Percentiles rank a stretch among this genome's conserved stretches.
Conservation (phyloP, 2,113 vertebrate species). For the Tichodroma muraria region DNA sequence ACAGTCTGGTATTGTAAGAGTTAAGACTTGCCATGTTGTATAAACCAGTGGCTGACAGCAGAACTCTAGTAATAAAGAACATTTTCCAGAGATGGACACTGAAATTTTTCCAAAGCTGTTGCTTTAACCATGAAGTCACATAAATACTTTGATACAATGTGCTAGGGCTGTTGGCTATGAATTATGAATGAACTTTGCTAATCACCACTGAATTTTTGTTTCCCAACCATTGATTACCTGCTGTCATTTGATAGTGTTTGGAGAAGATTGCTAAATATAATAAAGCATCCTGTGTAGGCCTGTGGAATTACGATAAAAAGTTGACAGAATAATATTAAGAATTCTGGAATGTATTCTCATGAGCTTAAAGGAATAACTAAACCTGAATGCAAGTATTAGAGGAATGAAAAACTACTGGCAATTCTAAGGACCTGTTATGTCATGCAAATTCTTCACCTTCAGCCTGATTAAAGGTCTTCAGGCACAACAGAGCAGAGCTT, state of each 20-base stretch:
- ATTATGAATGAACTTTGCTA: slow-evolving; percentile 15
- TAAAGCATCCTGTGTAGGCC: background rate
- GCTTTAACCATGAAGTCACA: background rate
- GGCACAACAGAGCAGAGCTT: background rate
- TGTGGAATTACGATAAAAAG: background rate
- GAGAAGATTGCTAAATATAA: background rate
- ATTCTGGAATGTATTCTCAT: background rate
- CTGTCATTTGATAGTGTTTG: background rate
- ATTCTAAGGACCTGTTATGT: background rate
- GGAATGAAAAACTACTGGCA: background rate
- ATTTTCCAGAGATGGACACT: background rate
- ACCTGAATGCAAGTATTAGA: background rate
- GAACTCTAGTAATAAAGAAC: background rate
- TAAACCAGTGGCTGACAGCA: background rate
- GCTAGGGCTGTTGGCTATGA: background rate
- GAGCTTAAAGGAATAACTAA: background rate
- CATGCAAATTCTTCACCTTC: slow-evolving; percentile 24
- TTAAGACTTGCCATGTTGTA: background rate
- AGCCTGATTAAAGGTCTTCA: slow-evolving; percentile 18
- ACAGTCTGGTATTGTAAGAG: background rate
- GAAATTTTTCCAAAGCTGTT: background rate
- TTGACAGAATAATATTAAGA: background rate
- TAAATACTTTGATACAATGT: background rate
- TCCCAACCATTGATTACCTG: background rate
- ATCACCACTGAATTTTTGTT: background rate